phyloP scores from a whole-genome alignment of 30 jellyfish, hydroid and myxozoan genomes.

The Catostylus mosaicus region DNA sequence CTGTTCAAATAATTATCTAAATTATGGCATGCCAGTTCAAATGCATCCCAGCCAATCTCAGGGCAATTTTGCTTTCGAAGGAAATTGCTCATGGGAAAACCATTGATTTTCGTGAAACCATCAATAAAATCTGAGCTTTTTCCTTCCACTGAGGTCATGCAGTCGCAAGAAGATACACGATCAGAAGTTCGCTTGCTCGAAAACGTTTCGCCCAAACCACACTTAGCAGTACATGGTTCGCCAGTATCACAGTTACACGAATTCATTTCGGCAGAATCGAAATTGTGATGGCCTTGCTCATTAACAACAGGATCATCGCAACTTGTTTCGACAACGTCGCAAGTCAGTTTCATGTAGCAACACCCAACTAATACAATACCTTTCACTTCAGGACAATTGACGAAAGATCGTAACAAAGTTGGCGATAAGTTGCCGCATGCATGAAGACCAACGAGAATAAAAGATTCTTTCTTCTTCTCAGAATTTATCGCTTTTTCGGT shows the following conservation, averaged over 20 bases:
- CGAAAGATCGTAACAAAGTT: conserved; percentile 77
- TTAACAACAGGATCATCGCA: background rate
- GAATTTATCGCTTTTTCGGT: background rate
- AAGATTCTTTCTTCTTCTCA: background rate
- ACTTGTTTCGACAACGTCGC: background rate
- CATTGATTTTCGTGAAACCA: conserved; percentile 1
- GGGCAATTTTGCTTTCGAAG: conserved; percentile 38
- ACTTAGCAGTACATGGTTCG: too few species aligned
- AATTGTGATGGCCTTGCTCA: background rate
- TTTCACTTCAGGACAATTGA: conserved; percentile 43
- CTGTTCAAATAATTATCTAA: conserved; percentile 74
- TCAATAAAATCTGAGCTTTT: background rate
- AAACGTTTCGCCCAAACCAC: too few species aligned
- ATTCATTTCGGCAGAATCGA: background rate
- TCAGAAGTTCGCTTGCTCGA: too few species aligned
- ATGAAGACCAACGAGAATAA: conserved; percentile 83
- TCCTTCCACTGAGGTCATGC: too few species aligned
- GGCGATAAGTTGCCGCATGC: conserved; percentile 92
- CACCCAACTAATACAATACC: conserved; percentile 84
- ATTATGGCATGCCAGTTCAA: conserved; percentile 89
- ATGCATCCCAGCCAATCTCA: conserved; percentile 69
- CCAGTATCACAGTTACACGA: background rate
- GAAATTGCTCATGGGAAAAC: conserved; percentile 77
- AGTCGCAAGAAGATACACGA: too few species aligned
- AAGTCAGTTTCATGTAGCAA: conserved; percentile 81